These are phyloP conservation scores for Ciconia stormi DNA, from an alignment of 2,113 vertebrate species.

Conservation along the genomic window DNA sequence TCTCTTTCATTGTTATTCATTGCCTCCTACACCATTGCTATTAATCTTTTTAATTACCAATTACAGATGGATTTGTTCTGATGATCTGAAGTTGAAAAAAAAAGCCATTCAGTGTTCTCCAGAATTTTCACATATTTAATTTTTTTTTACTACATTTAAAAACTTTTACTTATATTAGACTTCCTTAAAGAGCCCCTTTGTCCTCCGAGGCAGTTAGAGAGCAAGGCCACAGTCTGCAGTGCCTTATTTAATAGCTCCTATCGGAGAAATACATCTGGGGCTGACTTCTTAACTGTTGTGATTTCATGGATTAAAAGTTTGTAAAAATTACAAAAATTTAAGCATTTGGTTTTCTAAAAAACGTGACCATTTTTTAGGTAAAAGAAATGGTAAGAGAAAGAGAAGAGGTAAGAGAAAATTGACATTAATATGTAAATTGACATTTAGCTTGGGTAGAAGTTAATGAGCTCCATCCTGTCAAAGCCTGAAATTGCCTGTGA, in stretches of 20 bases:
- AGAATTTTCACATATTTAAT: not conserved
- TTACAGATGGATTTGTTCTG: not conserved
- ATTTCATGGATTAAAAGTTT: conserved; percentile 14
- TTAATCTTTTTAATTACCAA: not conserved
- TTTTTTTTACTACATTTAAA: not conserved
- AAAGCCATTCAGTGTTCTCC: not conserved
- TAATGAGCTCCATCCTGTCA: conserved; percentile 33
- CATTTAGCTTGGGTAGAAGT: conserved; percentile 28
- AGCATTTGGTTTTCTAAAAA: conserved; percentile 5
- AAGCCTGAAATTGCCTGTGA: conserved; percentile 9
- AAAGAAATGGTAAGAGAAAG: no score
- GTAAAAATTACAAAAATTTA: not conserved
- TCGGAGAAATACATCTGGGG: not conserved
- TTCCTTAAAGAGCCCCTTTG: not conserved
- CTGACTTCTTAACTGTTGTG: not conserved
- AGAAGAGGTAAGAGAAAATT: conserved; percentile 2
- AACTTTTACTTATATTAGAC: not conserved
- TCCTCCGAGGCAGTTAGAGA: not conserved
- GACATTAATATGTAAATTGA: conserved; percentile 23
- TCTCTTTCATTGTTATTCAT: not conserved
- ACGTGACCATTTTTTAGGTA: not conserved
- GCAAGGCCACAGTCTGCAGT: not conserved
- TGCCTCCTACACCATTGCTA: not conserved
- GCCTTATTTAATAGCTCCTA: not conserved
- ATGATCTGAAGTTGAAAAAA: not conserved